These are phyloP conservation scores for Sturnus vulgaris DNA, from an alignment of 2,113 vertebrate species.

Conservation along the genomic window DNA sequence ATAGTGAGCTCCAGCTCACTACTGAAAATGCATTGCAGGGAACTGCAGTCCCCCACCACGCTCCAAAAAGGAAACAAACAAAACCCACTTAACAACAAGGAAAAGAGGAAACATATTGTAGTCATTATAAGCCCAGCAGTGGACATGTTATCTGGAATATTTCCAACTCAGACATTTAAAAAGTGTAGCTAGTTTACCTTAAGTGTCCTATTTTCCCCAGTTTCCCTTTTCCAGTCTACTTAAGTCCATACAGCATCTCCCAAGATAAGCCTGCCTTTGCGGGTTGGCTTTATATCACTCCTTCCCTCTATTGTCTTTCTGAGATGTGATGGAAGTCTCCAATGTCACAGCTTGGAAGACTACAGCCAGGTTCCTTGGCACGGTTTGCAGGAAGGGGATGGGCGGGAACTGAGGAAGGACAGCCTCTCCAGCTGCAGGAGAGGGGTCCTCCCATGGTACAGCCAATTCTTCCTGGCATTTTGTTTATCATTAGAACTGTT, in stretches of 20 bases:
- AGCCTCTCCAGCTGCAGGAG: not conserved
- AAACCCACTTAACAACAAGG: not conserved
- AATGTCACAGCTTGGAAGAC: not conserved
- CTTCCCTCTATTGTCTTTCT: slow-evolving; percentile 39
- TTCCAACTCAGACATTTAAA: not conserved
- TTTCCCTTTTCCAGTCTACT: not conserved
- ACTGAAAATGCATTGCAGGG: not conserved
- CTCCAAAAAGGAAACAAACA: slow-evolving; percentile 3
- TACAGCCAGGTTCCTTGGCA: not conserved
- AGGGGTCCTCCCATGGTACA: not conserved
- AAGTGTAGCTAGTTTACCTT: slow-evolving; percentile 9
- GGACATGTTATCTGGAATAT: not conserved
- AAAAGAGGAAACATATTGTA: not conserved
- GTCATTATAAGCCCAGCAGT: not conserved
- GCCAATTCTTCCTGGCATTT: not conserved
- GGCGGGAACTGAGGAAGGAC: not conserved
- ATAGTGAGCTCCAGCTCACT: not conserved
- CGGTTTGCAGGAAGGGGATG: not conserved
- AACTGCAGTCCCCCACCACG: not conserved
- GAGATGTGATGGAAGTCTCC: not conserved
- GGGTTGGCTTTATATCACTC: not conserved
- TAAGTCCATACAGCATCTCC: not conserved
- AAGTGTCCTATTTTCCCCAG: not conserved
- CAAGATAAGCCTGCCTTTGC: not conserved
- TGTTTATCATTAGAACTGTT: slow-evolving; percentile 8